phyloP scores from a whole-genome alignment of 2,888 invertebrate species.

The Latrodectus hesperus region DNA sequence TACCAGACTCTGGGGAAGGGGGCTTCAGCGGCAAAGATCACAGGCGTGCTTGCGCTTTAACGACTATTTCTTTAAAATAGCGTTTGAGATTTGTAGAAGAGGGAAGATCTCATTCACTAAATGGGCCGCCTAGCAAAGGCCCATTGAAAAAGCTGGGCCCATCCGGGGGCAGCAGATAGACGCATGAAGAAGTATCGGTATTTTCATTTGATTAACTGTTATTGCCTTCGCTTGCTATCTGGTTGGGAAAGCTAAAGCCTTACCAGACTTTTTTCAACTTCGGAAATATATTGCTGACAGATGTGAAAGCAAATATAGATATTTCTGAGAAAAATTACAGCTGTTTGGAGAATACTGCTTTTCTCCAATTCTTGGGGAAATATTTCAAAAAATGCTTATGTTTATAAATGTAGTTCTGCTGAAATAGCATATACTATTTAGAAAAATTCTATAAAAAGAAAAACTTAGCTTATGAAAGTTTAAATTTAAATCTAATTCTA shows the following conservation, averaged over 20 bases:
- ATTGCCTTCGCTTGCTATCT: conserved; percentile 14
- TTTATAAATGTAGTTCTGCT: no score
- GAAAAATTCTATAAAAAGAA: no score
- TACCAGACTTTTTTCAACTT: no score
- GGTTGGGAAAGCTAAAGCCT: background rate
- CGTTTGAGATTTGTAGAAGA: conserved; percentile 5
- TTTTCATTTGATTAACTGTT: conserved; percentile 16
- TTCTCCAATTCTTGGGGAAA: no score
- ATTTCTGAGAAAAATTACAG: no score
- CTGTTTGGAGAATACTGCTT: no score
- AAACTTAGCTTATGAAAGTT: no score
- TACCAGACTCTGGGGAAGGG: conserved; percentile 2
- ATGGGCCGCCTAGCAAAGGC: conserved; percentile 15
- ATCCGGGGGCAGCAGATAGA: background rate
- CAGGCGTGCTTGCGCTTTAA: conserved; percentile 7
- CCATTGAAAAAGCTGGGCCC: conserved; percentile 19
- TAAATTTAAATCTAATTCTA: no score
- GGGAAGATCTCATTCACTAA: conserved; percentile 26
- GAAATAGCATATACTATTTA: no score
- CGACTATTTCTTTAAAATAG: conserved; percentile 16
- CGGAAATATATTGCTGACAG: no score
- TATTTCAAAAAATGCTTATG: no score
- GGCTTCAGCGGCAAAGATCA: conserved; percentile 23
- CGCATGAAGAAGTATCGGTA: background rate
- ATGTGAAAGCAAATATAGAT: no score